A percentile compares a stretch with the other conserved stretches of the same genome.
These are phyloP conservation scores for Sphaerolaimus hirsutus DNA, from an alignment of 2,888 invertebrate genomes.

Conservation along the genomic window DNA sequence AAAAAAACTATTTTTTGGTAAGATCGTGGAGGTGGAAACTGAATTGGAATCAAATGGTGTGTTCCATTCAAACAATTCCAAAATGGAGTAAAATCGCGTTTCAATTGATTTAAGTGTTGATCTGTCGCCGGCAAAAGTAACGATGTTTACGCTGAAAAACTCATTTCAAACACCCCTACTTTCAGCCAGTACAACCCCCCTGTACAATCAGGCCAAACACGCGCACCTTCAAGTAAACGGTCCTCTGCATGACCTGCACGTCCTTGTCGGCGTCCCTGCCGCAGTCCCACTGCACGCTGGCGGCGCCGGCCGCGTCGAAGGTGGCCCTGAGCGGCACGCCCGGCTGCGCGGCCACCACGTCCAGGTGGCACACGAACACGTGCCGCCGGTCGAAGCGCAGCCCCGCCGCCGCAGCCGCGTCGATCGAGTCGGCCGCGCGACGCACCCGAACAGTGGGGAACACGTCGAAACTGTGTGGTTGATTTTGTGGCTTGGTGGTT, in stretches of 20 bases:
- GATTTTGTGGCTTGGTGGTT: no score
- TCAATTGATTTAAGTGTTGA: no score
- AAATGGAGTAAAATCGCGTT: no score
- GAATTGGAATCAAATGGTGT: no score
- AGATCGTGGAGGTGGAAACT: conserved; percentile 7
- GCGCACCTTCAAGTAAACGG: conserved; percentile 13
- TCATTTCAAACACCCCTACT: no score
- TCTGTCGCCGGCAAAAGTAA: no score
- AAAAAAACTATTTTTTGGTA: conserved; percentile 6
- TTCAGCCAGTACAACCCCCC: no score
- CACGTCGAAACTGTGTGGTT: neutral
- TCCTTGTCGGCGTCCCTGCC: conserved; percentile 13
- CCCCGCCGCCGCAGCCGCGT: neutral
- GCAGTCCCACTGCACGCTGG: conserved; percentile 14
- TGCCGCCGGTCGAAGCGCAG: conserved; percentile 12
- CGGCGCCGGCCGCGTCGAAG: neutral
- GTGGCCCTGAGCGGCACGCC: conserved; percentile 10
- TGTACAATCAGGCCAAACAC: no score
- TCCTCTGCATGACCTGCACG: conserved; percentile 9
- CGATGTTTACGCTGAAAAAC: no score
- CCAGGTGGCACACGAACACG: conserved; percentile 14
- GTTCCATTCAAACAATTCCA: no score
- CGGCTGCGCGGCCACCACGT: conserved; percentile 5
- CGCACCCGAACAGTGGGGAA: neutral
- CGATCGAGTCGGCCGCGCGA: neutral